Evolutionary conservation across 2,888 invertebrate genomes (phyloP), one percentile per base, ranked within the genome.

Genomic region (Cotesia congregata): DNA sequence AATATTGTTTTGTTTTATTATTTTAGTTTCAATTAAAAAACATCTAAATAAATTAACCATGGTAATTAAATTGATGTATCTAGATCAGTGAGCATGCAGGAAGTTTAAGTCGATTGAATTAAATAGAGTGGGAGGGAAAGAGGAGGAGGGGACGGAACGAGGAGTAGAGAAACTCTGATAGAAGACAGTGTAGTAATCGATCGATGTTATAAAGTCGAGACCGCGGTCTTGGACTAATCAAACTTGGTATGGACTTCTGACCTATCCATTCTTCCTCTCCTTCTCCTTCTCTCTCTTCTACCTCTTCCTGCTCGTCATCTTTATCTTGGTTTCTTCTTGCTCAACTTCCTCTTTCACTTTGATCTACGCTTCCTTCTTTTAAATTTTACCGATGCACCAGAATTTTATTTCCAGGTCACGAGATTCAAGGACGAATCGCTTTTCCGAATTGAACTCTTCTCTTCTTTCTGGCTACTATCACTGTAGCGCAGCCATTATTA

Each of bases 161-260:
- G 12, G 12, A 12, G 50, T 7, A 50, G 50, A 69, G 39, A 30
- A 76, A 50, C 12, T 79, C 75, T 75, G 61, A 73, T 74, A 77
- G 50, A 50, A n/a, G 77, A 72, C 77, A 77, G 74, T 80, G 50
- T 50, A 50, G 50, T 50, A 50, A 50, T 50, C 76, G 72, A 79
- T 77, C 77, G 78, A 77, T 79, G 76, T 59, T 74, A 62, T 50
- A 50, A 67, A 72, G 75, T 77, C 77, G 62, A 77, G 75, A 77
- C 77, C 75, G 17, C 50, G 40, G 74, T 68, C 72, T 72, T 74
- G 50, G 50, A 50, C 78, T 77, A 78, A 80, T 80, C 79, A 80
- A 80, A 80, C 80, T 80, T 76, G 74, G 68, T 62, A 69, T 77
- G 67, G 65, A 64, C 70, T 69, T 50, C 64, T 62, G 70, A 75